A percentile compares a stretch with the other conserved stretches of the same genome.
Conservation (phyloP, 2,888 invertebrate genomes). For the Fragum sueziense region DNA sequence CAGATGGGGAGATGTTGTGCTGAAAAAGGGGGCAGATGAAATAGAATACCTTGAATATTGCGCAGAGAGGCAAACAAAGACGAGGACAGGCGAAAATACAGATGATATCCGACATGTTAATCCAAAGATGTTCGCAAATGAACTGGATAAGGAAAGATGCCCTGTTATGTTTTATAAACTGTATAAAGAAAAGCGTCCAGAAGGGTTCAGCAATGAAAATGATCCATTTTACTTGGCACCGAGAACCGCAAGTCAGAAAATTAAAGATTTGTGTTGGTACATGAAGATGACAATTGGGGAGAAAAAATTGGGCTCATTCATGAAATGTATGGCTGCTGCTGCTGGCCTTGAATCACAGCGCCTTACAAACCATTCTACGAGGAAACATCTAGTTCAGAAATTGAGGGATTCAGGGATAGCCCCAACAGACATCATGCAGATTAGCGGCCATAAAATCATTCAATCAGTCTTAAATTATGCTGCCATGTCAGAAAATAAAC, state of each 20-base stretch:
- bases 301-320: slow-evolving; percentile 32
- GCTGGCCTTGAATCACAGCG: slow-evolving; percentile 27
- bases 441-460: slow-evolving; percentile 46
- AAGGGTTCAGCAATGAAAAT: slow-evolving; percentile 19
- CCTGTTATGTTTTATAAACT: slow-evolving; percentile 34
- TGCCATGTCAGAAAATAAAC: slow-evolving; percentile 39
- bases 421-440: slow-evolving; percentile 47
- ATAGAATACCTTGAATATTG: slow-evolving; percentile 28
- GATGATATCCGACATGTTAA: slow-evolving; percentile 22
- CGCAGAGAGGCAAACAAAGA: slow-evolving; percentile 35
- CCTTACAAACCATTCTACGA: slow-evolving; percentile 32
- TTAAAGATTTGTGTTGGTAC: slow-evolving; percentile 24
- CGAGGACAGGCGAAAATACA: slow-evolving; percentile 29
- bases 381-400: slow-evolving; percentile 32
- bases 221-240: slow-evolving; percentile 40
- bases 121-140: slow-evolving; percentile 31
- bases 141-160: slow-evolving; percentile 24
- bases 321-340: slow-evolving; percentile 39
- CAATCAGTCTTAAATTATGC: slow-evolving; percentile 43
- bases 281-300: slow-evolving; percentile 17
- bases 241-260: not conserved
- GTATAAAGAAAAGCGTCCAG: slow-evolving; percentile 32
- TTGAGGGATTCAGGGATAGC: slow-evolving; percentile 27
- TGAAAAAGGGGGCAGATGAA: slow-evolving; percentile 17
- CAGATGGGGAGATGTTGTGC: slow-evolving; percentile 38